A percentile compares a stretch with the other conserved stretches of the same genome.
Evolutionary conservation across 2,888 invertebrate genomes (phyloP).

Genomic region (Gastrophysa polygoni): DNA sequence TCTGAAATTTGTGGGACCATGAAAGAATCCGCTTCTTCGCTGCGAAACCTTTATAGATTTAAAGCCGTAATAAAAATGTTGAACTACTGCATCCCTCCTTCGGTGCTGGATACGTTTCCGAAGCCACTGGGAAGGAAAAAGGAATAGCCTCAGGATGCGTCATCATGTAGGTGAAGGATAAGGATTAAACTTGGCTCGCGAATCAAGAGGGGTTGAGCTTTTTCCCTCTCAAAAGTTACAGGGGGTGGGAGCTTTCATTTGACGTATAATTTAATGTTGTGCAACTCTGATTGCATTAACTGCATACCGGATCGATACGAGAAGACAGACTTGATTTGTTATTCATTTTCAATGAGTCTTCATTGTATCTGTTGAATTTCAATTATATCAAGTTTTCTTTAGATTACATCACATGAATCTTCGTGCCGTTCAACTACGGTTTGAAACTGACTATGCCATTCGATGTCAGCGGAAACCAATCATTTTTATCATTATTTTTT

Average conservation of each 20-base stretch:
- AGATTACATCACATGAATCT: too few relatives aligned
- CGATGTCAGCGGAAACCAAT: too few relatives aligned
- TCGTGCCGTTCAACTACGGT: too few relatives aligned
- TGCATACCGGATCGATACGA: not conserved
- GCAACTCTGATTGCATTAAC: constrained; percentile 45
- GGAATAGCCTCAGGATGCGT: constrained; percentile 44
- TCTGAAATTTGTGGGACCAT: too few relatives aligned
- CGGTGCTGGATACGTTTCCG: constrained; percentile 27
- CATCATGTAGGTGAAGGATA: constrained; percentile 48
- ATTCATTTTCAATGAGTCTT: not conserved
- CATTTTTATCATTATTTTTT: too few relatives aligned
- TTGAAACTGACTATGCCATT: too few relatives aligned
- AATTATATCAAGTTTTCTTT: too few relatives aligned
- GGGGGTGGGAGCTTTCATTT: constrained; percentile 47
- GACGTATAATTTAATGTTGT: constrained; percentile 47
- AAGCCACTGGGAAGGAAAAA: constrained; percentile 27
- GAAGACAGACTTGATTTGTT: too few relatives aligned
- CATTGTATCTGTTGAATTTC: not conserved
- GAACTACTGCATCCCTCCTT: constrained; percentile 25
- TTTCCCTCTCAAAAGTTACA: constrained; percentile 41
- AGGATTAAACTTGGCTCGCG: constrained; percentile 46
- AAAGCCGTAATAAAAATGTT: constrained; percentile 27
- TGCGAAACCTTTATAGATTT: constrained; percentile 27
- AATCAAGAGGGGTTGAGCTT: constrained; percentile 43
- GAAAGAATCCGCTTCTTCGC: constrained; percentile 4